phyloP scores from a whole-genome alignment of 2,888 invertebrate species.

The Chymomyza amoena region DNA sequence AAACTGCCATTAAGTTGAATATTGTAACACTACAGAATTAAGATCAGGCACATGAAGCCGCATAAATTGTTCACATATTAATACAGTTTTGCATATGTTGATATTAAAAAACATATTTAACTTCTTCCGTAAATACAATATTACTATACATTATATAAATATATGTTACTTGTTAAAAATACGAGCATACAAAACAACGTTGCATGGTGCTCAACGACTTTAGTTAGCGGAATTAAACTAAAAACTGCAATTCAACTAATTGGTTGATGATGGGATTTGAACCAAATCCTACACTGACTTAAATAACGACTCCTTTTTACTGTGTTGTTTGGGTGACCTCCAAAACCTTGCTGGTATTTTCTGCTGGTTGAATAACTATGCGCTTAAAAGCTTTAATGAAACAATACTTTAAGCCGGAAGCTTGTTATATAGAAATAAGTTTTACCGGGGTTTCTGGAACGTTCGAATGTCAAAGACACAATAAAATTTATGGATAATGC shows the following conservation, averaged over 20 bases:
- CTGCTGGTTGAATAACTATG: no score
- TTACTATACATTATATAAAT: no score
- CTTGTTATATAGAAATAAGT: slow-evolving; percentile 94
- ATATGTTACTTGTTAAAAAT: no score
- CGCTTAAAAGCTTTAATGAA: slow-evolving; percentile 90
- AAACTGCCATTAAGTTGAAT: no score
- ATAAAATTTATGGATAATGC: slow-evolving; percentile 87
- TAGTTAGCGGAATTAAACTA: slow-evolving; percentile 85
- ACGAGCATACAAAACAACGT: slow-evolving; percentile 84
- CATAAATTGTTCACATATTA: no score
- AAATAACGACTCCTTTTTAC: slow-evolving; percentile 89
- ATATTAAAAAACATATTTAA: no score
- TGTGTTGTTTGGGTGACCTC: slow-evolving; percentile 90
- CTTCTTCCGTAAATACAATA: no score
- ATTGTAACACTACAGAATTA: no score
- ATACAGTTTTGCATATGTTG: no score
- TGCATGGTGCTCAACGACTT: slow-evolving; percentile 83
- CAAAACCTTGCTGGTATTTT: slow-evolving; percentile 85
- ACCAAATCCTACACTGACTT: slow-evolving; percentile 87
- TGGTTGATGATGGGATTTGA: slow-evolving; percentile 76
- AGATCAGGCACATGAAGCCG: no score
- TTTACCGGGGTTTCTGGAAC: slow-evolving; percentile 86
- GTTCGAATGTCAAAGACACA: slow-evolving; percentile 86
- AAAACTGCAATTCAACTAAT: slow-evolving; percentile 82
- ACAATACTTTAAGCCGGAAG: slow-evolving; percentile 84